These are phyloP conservation scores for Falco naumanni DNA, from an alignment of 2,797 vertebrate genomes.

Conservation along the genomic window DNA sequence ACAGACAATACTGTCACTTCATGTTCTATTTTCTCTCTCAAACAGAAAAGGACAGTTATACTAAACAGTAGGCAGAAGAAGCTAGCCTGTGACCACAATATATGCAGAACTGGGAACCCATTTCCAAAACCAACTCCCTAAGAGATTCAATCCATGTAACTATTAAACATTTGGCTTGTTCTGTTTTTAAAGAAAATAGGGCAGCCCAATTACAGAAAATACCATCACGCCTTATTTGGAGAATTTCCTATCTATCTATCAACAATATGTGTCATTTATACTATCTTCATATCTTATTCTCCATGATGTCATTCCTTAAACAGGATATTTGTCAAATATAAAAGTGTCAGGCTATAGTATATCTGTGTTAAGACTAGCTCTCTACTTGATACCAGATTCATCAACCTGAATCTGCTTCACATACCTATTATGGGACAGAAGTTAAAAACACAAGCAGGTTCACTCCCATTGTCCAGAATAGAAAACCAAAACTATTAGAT, in stretches of 20 bases:
- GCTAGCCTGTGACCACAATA: not conserved
- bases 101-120: not conserved
- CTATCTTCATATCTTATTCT: not conserved
- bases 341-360: constrained; percentile 17
- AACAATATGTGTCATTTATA: not conserved
- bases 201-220: not conserved
- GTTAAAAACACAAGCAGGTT: not conserved
- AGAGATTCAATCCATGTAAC: not conserved
- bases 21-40: not conserved
- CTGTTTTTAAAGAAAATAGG: not conserved
- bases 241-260: not conserved
- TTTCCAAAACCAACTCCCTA: not conserved
- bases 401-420: constrained; percentile 28
- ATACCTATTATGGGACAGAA: not conserved
- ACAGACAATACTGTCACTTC: not conserved
- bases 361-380: constrained; percentile 12
- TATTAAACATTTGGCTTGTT: not conserved
- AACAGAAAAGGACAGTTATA: not conserved
- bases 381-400: not conserved
- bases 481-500: not conserved
- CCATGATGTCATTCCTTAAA: not conserved
- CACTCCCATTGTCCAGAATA: not conserved
- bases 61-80: not conserved
- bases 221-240: not conserved
- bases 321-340: not conserved